Evolutionary conservation across 2,888 invertebrate genomes (phyloP), one percentile per base, ranked within the genome.

Genomic region (Aplocera efformata): DNA sequence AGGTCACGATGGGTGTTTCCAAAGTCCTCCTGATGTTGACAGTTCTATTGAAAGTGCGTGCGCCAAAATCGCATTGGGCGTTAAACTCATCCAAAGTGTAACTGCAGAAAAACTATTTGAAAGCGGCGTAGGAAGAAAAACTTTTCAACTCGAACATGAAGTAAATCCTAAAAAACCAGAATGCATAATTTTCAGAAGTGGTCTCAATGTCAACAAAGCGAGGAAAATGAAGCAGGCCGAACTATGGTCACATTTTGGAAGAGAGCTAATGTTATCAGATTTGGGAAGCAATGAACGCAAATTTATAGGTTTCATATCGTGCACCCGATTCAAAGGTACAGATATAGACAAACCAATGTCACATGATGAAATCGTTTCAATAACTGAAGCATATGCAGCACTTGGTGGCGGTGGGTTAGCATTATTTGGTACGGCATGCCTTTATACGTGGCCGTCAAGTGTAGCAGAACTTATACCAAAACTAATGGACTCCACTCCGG

Each of bases 401-500:
- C 85, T 98, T 42, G 98, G 98, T 24, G 95, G 96, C 8, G 98
- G 98, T 13, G 97, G 97, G 0, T 83, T 98, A 44, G 98, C 98
- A 5, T 80, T 98, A 7, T 95, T 98, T 70, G 97, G 98, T 5
- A 95, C 96, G 0, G 97, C 94, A 0, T 96, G 95, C 67, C 90
- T 98, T 33, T 95, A 96, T 72, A 94, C 96, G 1, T 98, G 98
- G 98, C 96, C 98, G 1, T 90, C 90, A 17, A 78, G 74, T 29
- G 82, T 96, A 44, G 85, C 91, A 4, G 92, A 96, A 56, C 90
- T 97, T 17, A 71, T 93, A 9, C 69, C 89, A 7, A 89, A 73
- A 48, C 82, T 88, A 58, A 63, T 82, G 56, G 83, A 89, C 55
- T 64, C 68, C 3, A 90, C 91, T 13, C 85, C 90, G 44, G 91